These are phyloP conservation scores for Meda fulgida DNA, from an alignment of 2,797 vertebrate species.

Conservation along the genomic window DNA sequence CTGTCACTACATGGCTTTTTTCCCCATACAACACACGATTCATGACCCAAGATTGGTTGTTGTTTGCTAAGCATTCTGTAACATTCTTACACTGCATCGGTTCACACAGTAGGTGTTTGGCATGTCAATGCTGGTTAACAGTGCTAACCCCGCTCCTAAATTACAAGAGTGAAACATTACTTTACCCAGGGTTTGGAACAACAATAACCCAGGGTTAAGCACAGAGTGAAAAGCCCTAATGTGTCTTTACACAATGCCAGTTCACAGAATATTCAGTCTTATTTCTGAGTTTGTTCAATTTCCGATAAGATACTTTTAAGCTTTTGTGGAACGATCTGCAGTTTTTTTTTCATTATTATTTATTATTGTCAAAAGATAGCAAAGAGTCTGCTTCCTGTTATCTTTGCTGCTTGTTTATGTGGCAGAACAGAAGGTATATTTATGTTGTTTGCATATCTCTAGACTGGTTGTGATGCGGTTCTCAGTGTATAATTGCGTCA, in stretches of 20 bases:
- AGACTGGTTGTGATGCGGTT: constrained; percentile 2
- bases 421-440: neutral
- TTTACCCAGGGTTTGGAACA: neutral
- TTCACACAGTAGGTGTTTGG: neutral
- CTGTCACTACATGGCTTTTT: neutral
- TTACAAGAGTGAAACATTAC: neutral
- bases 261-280: neutral
- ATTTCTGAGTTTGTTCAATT: neutral
- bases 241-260: neutral
- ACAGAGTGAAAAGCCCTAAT: neutral
- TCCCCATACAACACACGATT: neutral
- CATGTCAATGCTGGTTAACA: neutral
- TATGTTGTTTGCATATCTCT: constrained; percentile 7
- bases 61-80: neutral
- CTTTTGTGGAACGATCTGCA: neutral
- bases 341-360: neutral
- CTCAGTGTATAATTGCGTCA: neutral
- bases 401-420: neutral
- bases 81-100: neutral
- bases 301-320: neutral
- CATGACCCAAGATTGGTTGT: neutral
- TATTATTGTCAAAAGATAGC: neutral
- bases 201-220: neutral
- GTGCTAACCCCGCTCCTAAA: neutral
- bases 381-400: constrained; percentile 6